Evolutionary conservation across 2,113 vertebrate genomes (phyloP).

Genomic region (Indri indri): DNA sequence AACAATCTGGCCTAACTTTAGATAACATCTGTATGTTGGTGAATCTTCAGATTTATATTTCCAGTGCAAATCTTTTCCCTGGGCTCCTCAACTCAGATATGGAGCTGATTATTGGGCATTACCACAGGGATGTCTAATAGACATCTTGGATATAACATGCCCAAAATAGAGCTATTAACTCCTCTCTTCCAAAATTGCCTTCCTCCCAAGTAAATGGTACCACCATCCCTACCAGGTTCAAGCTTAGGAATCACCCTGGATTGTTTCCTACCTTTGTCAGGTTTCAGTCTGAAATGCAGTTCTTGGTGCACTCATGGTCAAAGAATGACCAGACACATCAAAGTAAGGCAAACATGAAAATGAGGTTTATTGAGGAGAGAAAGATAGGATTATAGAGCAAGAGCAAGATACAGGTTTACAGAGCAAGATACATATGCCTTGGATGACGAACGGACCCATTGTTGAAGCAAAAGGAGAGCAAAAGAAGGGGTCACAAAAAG

Average conservation of each 20-base stretch:
- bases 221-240: background rate
- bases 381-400: no score
- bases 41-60: background rate
- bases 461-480: no score
- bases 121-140: background rate
- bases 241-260: background rate
- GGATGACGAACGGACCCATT: no score
- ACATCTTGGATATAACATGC: background rate
- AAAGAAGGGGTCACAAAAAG: no score
- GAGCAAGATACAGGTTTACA: no score
- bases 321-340: no score
- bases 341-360: no score
- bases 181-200: background rate
- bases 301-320: no score
- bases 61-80: background rate
- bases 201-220: background rate
- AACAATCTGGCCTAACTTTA: background rate
- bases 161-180: background rate
- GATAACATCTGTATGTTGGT: background rate
- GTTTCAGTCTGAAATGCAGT: no score
- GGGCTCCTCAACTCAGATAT: background rate
- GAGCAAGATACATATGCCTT: no score
- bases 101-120: background rate
- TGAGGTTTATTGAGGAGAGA: no score
- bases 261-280: background rate